Base-by-base conservation (phyloP, 2,888 invertebrate genomes). In the Drosophila percnosoma region DNA sequence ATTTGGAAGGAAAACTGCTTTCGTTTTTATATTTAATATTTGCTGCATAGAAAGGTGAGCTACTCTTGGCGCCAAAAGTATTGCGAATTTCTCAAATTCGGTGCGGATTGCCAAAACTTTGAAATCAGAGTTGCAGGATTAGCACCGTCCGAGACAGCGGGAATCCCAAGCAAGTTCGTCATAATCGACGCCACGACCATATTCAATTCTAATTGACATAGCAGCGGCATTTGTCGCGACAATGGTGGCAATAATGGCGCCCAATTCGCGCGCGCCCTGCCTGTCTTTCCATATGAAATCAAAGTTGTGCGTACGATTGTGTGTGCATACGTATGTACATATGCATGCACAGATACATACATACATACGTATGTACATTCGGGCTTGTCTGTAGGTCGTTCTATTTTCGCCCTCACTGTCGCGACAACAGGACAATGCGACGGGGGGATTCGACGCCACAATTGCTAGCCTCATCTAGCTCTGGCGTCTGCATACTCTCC, bases 171-270 rank as follows among this genome's bases (percentile, higher is more conserved):
- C 33, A 71, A 68, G 48, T 45, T 65, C 67, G 64, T 67, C 82
- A 72, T 54, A 52, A 74, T 65, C 58, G 78, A 59, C 68, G 64
- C 65, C 67, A 48, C 68, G 59, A 73, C 73, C 72, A 75, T 78
- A 80, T 74, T 75, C 68, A 69, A 70, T 78, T 88, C 86, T 86
- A 90, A 89, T 89, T 89, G 75, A 69, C 63, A 78, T 68, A 83
- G 60, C 81, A 80, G 76, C 78, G 79, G 72, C 87, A 87, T 86
- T 89, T 83, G 90, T 82, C 91, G 89, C 89, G 90, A 80, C 90
- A 84, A 77, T 87, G 84, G 87, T 76, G 87, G 78, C 80, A 87
- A 89, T 84, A 90, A 84, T 84, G 90, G 87, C 87, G 87, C 84
- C 90, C 81, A 74, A 83, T 66, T 76, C 77, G 66, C 80, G 65